A percentile compares a stretch with the other conserved stretches of the same genome.
Evolutionary conservation across 2,888 invertebrate species (phyloP).

Genomic region (Agonopterix subpropinquella): DNA sequence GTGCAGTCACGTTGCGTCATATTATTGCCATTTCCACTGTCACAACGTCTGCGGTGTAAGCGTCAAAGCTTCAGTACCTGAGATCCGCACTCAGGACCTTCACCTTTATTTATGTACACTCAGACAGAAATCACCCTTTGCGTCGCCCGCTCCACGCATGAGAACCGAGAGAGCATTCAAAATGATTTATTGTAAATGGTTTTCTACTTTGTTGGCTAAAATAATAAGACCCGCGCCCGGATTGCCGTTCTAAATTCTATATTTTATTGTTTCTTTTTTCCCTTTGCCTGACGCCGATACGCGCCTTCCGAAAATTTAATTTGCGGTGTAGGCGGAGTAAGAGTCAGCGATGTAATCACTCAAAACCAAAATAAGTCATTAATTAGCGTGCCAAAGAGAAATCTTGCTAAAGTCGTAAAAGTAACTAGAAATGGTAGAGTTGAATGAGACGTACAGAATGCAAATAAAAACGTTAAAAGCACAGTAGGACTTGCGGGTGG

Average conservation of each 20-base stretch:
- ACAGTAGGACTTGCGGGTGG: conserved; percentile 66
- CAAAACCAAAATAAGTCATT: conserved; percentile 22
- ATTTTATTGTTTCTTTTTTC: conserved; percentile 62
- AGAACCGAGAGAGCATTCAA: conserved; percentile 73
- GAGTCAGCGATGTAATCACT: conserved; percentile 41
- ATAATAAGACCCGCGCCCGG: conserved; percentile 64
- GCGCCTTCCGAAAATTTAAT: conserved; percentile 43
- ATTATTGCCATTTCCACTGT: conserved; percentile 18
- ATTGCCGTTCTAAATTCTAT: conserved; percentile 67
- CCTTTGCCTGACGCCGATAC: conserved; percentile 47
- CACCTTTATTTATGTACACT: conserved; percentile 73
- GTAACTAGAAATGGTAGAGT: conserved; percentile 29
- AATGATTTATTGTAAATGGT: conserved; percentile 77
- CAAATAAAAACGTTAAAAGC: conserved; percentile 61
- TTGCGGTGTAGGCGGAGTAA: conserved; percentile 45
- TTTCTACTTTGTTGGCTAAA: conserved; percentile 76
- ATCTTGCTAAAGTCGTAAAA: conserved; percentile 30
- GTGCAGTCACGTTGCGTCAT: too few species aligned
- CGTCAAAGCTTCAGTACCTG: conserved; percentile 55
- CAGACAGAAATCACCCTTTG: conserved; percentile 74
- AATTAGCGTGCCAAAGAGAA: conserved; percentile 22
- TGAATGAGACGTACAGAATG: conserved; percentile 64
- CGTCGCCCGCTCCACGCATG: conserved; percentile 67
- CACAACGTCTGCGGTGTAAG: conserved; percentile 19
- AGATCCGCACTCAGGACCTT: conserved; percentile 64